Evolutionary conservation across 2,113 vertebrate species (phyloP).

Genomic region (Zonotrichia leucophrys): DNA sequence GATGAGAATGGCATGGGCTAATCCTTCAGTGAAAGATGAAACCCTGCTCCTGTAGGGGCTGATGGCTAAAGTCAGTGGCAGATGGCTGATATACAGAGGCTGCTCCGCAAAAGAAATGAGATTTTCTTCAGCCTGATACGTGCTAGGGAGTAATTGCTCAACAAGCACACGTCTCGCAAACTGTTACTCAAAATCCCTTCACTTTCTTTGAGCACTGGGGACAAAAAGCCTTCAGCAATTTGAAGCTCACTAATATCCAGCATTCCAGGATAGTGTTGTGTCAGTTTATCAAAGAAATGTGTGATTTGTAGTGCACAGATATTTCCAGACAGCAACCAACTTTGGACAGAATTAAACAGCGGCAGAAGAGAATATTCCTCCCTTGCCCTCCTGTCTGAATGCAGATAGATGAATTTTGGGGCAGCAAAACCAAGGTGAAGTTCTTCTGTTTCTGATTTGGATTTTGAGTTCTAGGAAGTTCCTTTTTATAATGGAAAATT

Average conservation of each 20-base stretch:
- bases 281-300: neutral
- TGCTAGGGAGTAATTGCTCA: neutral
- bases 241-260: neutral
- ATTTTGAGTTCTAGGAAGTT: neutral
- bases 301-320: neutral
- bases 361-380: neutral
- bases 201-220: neutral
- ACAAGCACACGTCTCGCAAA: accelerated
- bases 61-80: constrained; percentile 36
- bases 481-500: neutral
- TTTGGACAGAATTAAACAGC: neutral
- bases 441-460: neutral
- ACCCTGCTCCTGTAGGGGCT: neutral
- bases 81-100: neutral
- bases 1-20: constrained; percentile 57
- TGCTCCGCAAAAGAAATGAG: constrained; percentile 22
- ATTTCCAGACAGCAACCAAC: neutral
- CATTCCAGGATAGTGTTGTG: neutral
- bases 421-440: neutral
- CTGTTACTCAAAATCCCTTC: neutral
- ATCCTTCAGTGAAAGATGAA: constrained; percentile 66
- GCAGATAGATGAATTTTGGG: neutral
- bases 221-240: neutral
- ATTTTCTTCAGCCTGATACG: neutral
- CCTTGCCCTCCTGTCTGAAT: neutral